Conservation (phyloP, 2,113 vertebrate species). For the Trogon melanurus region DNA sequence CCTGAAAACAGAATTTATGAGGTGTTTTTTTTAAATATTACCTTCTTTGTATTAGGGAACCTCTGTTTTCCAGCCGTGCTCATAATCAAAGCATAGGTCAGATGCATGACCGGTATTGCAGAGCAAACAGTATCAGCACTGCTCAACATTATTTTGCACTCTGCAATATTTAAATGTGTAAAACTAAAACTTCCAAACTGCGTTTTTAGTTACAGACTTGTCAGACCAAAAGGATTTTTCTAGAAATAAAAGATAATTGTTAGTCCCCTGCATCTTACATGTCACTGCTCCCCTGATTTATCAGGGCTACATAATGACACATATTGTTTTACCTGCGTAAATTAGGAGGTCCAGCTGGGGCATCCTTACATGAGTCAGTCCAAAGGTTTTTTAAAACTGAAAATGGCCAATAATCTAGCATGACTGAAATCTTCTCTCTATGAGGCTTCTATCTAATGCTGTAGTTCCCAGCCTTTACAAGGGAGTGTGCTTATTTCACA, state of each 20-base stretch:
- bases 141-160: background rate
- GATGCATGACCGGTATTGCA: background rate
- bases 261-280: background rate
- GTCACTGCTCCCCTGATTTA: background rate
- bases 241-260: background rate
- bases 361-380: background rate
- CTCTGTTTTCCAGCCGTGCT: background rate
- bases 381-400: background rate
- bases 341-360: background rate
- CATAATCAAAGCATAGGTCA: background rate
- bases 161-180: background rate
- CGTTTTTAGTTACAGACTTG: background rate
- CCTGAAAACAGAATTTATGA: background rate
- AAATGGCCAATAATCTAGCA: background rate
- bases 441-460: background rate
- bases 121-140: background rate
- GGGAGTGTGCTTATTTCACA: rapidly evolving
- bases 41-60: background rate
- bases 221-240: background rate
- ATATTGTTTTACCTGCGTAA: background rate
- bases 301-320: rapidly evolving
- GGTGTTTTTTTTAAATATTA: background rate
- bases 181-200: background rate
- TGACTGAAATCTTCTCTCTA: background rate
- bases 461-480: background rate